phyloP scores from a whole-genome alignment of 2,888 invertebrate species.

The Vanessa cardui region DNA sequence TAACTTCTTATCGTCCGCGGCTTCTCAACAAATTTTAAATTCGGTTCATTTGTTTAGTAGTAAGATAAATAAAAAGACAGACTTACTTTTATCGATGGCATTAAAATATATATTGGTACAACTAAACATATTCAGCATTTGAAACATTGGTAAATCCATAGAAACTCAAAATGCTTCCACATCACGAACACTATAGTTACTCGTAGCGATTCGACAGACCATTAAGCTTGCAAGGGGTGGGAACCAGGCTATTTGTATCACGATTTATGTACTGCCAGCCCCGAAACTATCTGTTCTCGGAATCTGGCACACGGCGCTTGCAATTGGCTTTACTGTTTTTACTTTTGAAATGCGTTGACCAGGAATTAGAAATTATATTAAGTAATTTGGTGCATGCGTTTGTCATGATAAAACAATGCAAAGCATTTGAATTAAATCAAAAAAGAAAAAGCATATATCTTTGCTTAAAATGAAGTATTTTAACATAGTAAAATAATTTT shows the following conservation, averaged over 20 bases:
- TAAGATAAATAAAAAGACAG: too few relatives aligned
- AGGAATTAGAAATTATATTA: not conserved
- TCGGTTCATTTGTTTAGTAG: too few relatives aligned
- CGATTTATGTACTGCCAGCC: conserved; percentile 35
- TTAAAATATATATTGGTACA: not conserved
- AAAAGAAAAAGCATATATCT: too few relatives aligned
- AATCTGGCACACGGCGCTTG: conserved; percentile 21
- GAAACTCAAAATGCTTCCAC: conserved; percentile 9
- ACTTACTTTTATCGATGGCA: too few relatives aligned
- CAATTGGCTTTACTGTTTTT: conserved; percentile 17
- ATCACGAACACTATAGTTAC: conserved; percentile 17
- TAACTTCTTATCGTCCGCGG: too few relatives aligned
- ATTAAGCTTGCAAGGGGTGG: conserved; percentile 33
- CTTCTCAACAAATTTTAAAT: too few relatives aligned
- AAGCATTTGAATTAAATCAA: too few relatives aligned
- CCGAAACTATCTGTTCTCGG: conserved; percentile 32
- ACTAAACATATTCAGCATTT: not conserved
- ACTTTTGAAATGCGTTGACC: not conserved
- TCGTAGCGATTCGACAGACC: conserved; percentile 29
- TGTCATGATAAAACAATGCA: too few relatives aligned
- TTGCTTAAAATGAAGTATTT: too few relatives aligned
- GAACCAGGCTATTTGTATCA: conserved; percentile 34
- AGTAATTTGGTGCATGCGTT: not conserved
- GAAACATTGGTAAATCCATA: not conserved
- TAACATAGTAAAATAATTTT: too few relatives aligned